These are phyloP conservation scores for Phalanger gymnotis DNA, from an alignment of 2,797 vertebrate genomes.

Conservation along the genomic window DNA sequence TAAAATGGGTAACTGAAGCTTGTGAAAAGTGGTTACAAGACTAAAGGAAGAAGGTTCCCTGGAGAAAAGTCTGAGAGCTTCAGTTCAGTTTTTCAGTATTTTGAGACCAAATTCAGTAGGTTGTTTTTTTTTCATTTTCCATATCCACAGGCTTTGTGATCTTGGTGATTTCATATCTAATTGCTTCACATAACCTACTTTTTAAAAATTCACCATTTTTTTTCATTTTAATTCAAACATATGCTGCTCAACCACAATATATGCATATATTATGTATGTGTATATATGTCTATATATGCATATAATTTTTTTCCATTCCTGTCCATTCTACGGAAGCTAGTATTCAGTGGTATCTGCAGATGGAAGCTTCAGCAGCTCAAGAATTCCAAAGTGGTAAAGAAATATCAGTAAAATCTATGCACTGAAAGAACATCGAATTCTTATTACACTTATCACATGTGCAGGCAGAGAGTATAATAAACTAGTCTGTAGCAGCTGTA, in stretches of 20 bases:
- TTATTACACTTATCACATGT: constrained; percentile 88
- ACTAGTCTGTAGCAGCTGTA: constrained; percentile 93
- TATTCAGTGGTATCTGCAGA: constrained; percentile 64
- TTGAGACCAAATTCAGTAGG: constrained; percentile 58
- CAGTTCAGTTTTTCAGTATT: constrained; percentile 71
- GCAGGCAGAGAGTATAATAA: constrained; percentile 90
- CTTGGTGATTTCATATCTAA: constrained; percentile 37
- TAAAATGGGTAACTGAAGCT: constrained; percentile 78
- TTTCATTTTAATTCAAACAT: constrained; percentile 35
- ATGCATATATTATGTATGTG: background rate
- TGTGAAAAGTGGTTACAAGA: constrained; percentile 75
- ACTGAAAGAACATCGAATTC: constrained; percentile 85
- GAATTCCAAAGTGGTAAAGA: constrained; percentile 80
- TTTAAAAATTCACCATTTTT: constrained; percentile 21
- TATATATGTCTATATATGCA: too few relatives aligned
- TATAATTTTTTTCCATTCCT: constrained; percentile 35
- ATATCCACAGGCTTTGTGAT: constrained; percentile 22
- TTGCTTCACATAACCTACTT: constrained; percentile 40
- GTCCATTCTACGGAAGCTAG: constrained; percentile 55
- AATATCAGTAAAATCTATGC: constrained; percentile 84
- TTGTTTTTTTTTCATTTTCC: constrained; percentile 41
- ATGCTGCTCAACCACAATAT: background rate
- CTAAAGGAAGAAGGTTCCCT: constrained; percentile 64
- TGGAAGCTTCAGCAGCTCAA: constrained; percentile 77
- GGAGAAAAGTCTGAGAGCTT: constrained; percentile 70